Evolutionary conservation across 1,140 invertebrate genomes (phyloP).

Genomic region (Himalopsyche phryganea): DNA sequence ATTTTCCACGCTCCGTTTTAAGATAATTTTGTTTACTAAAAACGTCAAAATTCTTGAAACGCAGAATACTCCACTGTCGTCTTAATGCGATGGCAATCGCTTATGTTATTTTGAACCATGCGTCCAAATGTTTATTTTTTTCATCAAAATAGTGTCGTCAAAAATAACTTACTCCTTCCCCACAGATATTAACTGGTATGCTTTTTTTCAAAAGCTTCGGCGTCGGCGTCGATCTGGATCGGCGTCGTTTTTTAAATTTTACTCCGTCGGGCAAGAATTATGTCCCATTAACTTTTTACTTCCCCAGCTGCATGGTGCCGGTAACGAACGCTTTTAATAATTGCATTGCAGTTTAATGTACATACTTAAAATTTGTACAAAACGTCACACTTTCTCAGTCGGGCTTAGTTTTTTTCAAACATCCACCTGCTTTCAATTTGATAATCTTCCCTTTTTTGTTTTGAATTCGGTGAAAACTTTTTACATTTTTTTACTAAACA

Average conservation of each 20-base stretch:
- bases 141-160: constrained; percentile 19
- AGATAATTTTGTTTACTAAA: too few relatives aligned
- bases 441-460: too few relatives aligned
- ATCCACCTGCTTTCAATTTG: too few relatives aligned
- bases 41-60: too few relatives aligned
- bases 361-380: too few relatives aligned
- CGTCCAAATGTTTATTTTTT: constrained; percentile 12
- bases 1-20: too few relatives aligned
- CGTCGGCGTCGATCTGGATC: background rate
- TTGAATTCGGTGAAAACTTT: too few relatives aligned
- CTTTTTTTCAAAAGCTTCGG: background rate
- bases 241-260: background rate
- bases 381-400: too few relatives aligned
- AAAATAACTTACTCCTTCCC: constrained; percentile 14
- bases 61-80: background rate
- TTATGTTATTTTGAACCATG: background rate
- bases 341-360: background rate
- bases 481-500: too few relatives aligned
- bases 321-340: background rate
- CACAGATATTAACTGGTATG: constrained; percentile 11
- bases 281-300: too few relatives aligned
- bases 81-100: background rate
- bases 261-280: background rate
- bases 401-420: too few relatives aligned
- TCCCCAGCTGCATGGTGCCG: too few relatives aligned